These are phyloP conservation scores for Scrobipalpa atriplicella DNA, from an alignment of 2,888 invertebrate genomes.

Conservation along the genomic window DNA sequence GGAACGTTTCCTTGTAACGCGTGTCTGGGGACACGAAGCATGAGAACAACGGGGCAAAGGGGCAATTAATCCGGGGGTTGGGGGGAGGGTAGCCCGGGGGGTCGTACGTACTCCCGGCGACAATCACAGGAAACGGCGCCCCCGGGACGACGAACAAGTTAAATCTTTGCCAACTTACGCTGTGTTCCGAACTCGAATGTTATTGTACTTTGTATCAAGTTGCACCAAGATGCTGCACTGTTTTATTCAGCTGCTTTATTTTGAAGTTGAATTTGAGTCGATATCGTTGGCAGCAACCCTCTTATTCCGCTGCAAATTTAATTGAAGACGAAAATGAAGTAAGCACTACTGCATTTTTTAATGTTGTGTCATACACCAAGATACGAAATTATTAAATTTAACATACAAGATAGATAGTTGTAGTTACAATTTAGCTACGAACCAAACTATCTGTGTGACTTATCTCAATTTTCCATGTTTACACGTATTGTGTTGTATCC, in stretches of 20 bases:
- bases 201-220: conserved; percentile 39
- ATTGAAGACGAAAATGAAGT: too few species aligned
- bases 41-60: conserved; percentile 37
- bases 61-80: conserved; percentile 72
- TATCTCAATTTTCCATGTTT: conserved; percentile 37
- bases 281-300: too few species aligned
- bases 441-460: conserved; percentile 27
- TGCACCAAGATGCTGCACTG: conserved; percentile 18
- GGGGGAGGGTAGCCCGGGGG: conserved; percentile 33
- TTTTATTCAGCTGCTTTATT: not conserved
- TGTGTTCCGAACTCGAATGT: conserved; percentile 31
- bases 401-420: not conserved
- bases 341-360: too few species aligned
- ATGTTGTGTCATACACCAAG: not conserved
- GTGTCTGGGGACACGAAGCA: conserved; percentile 70
- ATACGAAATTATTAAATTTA: conserved; percentile 7
- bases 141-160: conserved; percentile 72
- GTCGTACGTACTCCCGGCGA: conserved; percentile 61
- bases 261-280: not conserved
- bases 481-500: conserved; percentile 30
- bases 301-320: too few species aligned
- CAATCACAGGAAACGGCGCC: conserved; percentile 76
- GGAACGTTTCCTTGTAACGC: conserved; percentile 67
- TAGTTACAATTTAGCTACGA: conserved; percentile 12
- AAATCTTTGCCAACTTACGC: conserved; percentile 74